These are phyloP conservation scores for Lutjanus argentimaculatus DNA, from an alignment of 2,797 vertebrate species.

Conservation along the genomic window DNA sequence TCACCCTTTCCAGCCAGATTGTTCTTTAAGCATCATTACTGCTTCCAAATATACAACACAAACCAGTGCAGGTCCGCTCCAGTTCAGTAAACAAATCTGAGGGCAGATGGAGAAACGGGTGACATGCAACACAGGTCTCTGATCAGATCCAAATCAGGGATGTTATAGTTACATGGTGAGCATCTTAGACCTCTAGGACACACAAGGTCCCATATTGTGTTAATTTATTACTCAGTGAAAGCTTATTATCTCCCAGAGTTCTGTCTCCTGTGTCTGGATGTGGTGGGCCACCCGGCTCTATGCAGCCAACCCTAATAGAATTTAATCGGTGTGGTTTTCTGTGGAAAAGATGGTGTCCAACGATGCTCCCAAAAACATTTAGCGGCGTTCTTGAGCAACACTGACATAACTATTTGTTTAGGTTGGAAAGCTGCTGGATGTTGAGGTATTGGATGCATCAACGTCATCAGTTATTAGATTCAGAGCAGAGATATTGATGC, in stretches of 20 bases:
- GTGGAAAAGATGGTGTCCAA: slow-evolving; percentile 32
- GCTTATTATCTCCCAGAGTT: not conserved
- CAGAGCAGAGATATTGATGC: not conserved
- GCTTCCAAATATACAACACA: no score
- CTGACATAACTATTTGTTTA: slow-evolving; percentile 7
- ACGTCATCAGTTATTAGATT: not conserved
- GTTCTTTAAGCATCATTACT: not conserved
- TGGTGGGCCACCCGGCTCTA: slow-evolving; percentile 8
- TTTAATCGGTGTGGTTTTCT: slow-evolving; percentile 21
- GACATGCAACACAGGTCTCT: not conserved
- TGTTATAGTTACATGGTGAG: not conserved
- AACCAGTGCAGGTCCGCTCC: no score
- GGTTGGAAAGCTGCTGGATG: slow-evolving; percentile 9
- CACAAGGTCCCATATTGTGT: not conserved
- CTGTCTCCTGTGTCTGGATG: not conserved
- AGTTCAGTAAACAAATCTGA: not conserved
- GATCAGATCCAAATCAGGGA: not conserved
- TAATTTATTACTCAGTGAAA: not conserved
- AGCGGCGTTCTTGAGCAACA: not conserved
- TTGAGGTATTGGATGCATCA: not conserved
- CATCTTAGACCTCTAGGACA: not conserved
- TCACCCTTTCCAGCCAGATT: not conserved
- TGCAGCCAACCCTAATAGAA: slow-evolving; percentile 8
- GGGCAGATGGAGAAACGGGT: not conserved
- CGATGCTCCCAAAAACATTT: not conserved